phyloP scores from a whole-genome alignment of 2,797 vertebrate genomes.

The Ctenosaura bakeri region DNA sequence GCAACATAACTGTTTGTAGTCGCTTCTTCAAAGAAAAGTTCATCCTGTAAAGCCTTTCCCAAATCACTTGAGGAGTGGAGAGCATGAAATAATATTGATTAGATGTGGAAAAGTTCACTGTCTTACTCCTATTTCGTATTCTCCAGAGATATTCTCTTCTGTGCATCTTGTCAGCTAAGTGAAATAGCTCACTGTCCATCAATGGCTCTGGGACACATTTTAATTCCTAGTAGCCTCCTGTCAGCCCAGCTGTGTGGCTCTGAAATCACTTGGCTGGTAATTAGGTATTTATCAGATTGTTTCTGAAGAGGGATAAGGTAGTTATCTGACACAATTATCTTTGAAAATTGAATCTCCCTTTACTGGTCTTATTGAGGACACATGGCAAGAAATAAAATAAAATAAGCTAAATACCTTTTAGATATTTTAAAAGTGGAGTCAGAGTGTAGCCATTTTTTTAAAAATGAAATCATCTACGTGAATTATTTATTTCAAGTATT shows the following conservation, averaged over 20 bases:
- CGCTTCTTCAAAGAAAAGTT: conserved; percentile 2
- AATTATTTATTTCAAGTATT: conserved; percentile 62
- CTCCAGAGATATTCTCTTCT: conserved; percentile 28
- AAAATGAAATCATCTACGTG: neutral
- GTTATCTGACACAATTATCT: conserved; percentile 95
- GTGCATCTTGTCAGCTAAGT: conserved; percentile 84
- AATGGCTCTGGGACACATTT: conserved; percentile 68
- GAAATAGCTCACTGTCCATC: conserved; percentile 81
- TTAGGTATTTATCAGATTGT: conserved; percentile 97
- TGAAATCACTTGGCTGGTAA: conserved; percentile 88
- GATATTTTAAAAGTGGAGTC: conserved; percentile 58
- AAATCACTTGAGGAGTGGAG: neutral
- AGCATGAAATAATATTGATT: conserved; percentile 52
- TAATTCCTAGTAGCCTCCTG: conserved; percentile 76
- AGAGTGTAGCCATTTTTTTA: conserved; percentile 47
- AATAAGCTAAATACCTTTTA: conserved; percentile 73
- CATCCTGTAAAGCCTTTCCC: neutral
- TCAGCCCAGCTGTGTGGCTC: conserved; percentile 78
- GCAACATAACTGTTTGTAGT: neutral
- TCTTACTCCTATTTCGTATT: conserved; percentile 65
- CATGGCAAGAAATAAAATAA: conserved; percentile 75
- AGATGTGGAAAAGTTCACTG: conserved; percentile 54
- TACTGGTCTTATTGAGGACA: conserved; percentile 80
- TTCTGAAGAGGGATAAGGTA: conserved; percentile 83
- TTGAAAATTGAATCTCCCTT: conserved; percentile 84